phyloP scores from a whole-genome alignment of 2,113 vertebrate genomes.

The zebrafish (Danio rerio) region GRCz12tu NC_133184.1:6203001-6203500 shows the following conservation, averaged over 20 bases:
- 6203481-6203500: no score
- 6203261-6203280: background rate
- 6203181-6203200: constrained; percentile 83
- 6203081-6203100: constrained; percentile 80
- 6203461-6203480: no score
- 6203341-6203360: no score
- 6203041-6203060: constrained; percentile 86
- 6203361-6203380: no score
- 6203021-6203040: constrained; percentile 87
- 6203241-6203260: constrained; percentile 79
- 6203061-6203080: constrained; percentile 87
- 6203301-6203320: no score
- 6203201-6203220: constrained; percentile 82
- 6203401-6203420: no score
- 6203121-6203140: constrained; percentile 83
- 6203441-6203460: no score
- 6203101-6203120: constrained; percentile 78
- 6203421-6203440: no score
- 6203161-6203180: constrained; percentile 83
- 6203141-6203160: constrained; percentile 84
- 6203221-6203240: constrained; percentile 78
- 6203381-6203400: no score
- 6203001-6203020: constrained; percentile 27
- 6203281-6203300: no score
- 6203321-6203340: no score